Base-by-base conservation (phyloP, 2,888 invertebrate genomes). In the Terebella lapidaria region DNA sequence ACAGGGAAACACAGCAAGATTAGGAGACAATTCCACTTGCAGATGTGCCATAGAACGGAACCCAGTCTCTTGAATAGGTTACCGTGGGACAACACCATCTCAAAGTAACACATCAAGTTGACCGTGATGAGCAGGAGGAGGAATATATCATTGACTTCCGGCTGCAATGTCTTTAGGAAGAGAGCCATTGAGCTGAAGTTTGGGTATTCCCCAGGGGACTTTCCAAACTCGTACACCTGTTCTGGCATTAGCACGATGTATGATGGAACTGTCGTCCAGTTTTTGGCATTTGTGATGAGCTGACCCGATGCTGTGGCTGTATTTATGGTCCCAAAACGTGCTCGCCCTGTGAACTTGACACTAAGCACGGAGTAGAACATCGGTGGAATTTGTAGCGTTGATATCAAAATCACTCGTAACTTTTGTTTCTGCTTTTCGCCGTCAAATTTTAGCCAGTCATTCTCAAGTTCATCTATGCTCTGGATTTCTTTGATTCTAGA, bases 111-210 rank as follows among this genome's bases (percentile, higher is more conserved):
- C 29, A 81, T 68, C 64, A 81, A 69, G 70, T 84, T 84, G 56
- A 81, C 77, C 15, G 82, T 58, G 22, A 81, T 67, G 42, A 84
- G 72, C 65, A 80, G 82, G 53, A 79, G 70, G 10, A 83, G 71
- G 70, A 84, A 84, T 18, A 83, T 73, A 72, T 84, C 84, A 72
- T 84, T 84, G 62, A 81, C 76, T 71, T 83, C 83, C 1, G 84
- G 84, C 64, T 82, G 79, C 2, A 83, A 70, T 35, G 78, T 76
- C 63, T 79, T 76, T 26, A 84, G 71, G 66, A 81, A 82, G 25
- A 76, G 67, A 65, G 82, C 81, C 79, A 84, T 78, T 2, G 81
- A 74, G 54, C 70, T 66, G 69, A 79, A 83, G 58, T 78, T 82
- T 57, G 81, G 73, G 56, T 76, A 73, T 69, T 84, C 83, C 1